Evolutionary conservation across 1,140 invertebrate genomes (phyloP).

Genomic region (Triops cancriformis): DNA sequence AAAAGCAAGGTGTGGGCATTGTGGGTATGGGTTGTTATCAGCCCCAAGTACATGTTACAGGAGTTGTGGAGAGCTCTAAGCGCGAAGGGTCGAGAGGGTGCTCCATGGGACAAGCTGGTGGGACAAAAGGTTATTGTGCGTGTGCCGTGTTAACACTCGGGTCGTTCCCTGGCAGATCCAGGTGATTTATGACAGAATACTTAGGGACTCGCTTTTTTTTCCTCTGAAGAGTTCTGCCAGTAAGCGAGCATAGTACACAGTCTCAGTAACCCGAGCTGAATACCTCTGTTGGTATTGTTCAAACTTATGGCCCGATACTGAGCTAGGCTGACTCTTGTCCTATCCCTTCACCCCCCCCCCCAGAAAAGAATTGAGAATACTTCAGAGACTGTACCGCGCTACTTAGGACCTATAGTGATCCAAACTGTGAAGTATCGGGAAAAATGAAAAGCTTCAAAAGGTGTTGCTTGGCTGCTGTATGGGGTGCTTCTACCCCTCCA

Average conservation of each 20-base stretch:
- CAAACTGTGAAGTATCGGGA: background rate
- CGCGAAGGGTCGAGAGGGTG: background rate
- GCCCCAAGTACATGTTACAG: background rate
- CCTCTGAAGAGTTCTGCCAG: background rate
- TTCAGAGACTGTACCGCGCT: background rate
- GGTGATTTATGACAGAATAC: slow-evolving; percentile 2
- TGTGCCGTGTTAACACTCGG: background rate
- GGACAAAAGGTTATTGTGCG: slow-evolving; percentile 9
- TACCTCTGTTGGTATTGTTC: background rate
- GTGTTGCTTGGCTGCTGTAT: background rate
- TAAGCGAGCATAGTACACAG: background rate
- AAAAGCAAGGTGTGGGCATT: slow-evolving; percentile 2
- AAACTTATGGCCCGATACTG: background rate
- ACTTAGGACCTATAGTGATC: background rate
- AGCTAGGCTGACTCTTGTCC: background rate
- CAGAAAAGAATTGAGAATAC: background rate
- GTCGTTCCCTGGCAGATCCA: slow-evolving; percentile 8
- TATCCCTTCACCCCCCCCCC: background rate
- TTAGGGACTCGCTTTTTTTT: background rate
- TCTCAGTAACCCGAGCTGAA: background rate
- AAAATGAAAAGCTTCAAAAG: background rate
- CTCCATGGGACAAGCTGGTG: background rate
- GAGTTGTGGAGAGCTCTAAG: background rate
- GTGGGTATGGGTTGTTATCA: slow-evolving; percentile 7
- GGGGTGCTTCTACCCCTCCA: background rate